Percentiles rank a stretch among this genome's conserved stretches.
phyloP scores from a whole-genome alignment of 2,113 vertebrate species.

The Microtus oregoni region DNA sequence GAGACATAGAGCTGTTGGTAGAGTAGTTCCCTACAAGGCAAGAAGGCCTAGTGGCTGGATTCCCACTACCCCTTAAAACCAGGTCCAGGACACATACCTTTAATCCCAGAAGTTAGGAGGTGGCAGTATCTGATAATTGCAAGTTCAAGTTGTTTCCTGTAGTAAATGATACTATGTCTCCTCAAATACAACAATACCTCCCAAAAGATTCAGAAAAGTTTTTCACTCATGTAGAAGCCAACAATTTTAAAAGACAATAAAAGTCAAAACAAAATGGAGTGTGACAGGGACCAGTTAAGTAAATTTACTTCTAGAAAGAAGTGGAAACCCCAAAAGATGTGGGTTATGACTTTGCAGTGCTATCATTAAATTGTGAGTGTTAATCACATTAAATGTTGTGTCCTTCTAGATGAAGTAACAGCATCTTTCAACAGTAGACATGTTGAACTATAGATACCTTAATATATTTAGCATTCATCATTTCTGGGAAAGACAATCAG shows the following conservation, averaged over 20 bases:
- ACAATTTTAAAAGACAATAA: not conserved
- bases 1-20: not conserved
- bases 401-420: not conserved
- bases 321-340: not conserved
- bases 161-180: not conserved
- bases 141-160: not conserved
- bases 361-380: not conserved
- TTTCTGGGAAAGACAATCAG: conserved; percentile 7
- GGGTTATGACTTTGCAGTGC: not conserved
- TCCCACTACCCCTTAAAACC: not conserved
- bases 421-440: not conserved
- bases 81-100: not conserved
- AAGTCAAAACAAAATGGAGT: not conserved
- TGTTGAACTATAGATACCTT: not conserved
- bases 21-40: not conserved
- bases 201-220: not conserved
- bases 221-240: not conserved
- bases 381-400: not conserved
- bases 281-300: not conserved
- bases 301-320: not conserved
- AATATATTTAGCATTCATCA: not conserved
- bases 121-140: not conserved
- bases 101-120: not conserved
- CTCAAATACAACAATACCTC: not conserved
- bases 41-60: not conserved